Conservation (phyloP, 2,797 vertebrate genomes). For the Merluccius polli region DNA sequence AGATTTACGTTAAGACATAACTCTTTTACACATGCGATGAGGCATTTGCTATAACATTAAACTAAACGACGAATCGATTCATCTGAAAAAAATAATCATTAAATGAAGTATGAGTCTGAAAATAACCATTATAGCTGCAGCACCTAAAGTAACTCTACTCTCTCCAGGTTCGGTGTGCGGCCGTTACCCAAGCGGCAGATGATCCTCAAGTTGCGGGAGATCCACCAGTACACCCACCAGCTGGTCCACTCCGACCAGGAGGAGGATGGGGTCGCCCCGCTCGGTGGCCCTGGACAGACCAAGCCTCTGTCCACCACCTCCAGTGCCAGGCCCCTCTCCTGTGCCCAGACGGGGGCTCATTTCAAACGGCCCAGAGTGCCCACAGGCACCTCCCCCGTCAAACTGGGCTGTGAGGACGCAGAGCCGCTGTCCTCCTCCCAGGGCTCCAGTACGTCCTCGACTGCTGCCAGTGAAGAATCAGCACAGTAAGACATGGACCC, state of each 20-base stretch:
- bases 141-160: not conserved
- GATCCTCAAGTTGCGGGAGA: slow-evolving; percentile 95
- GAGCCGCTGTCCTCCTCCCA: slow-evolving; percentile 72
- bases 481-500: slow-evolving; percentile 73
- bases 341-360: slow-evolving; percentile 6
- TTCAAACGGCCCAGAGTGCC: slow-evolving; percentile 63
- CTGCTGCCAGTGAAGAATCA: slow-evolving; percentile 74
- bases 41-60: not conserved
- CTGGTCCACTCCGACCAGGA: slow-evolving; percentile 78
- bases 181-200: slow-evolving; percentile 91
- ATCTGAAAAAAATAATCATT: not conserved
- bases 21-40: not conserved
- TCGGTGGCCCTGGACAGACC: slow-evolving; percentile 2
- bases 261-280: slow-evolving; percentile 51
- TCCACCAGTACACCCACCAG: slow-evolving; percentile 95
- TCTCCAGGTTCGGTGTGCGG: slow-evolving; percentile 86
- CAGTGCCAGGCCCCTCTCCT: slow-evolving; percentile 12
- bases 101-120: too few relatives aligned
- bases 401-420: slow-evolving; percentile 23
- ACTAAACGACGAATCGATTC: not conserved
- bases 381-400: slow-evolving; percentile 34
- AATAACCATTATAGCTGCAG: not conserved
- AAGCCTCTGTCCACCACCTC: slow-evolving; percentile 19
- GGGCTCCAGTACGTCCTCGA: slow-evolving; percentile 74
- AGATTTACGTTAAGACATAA: not conserved